Evolutionary conservation across 2,797 vertebrate genomes (phyloP).

Genomic region (Synanceia verrucosa): DNA sequence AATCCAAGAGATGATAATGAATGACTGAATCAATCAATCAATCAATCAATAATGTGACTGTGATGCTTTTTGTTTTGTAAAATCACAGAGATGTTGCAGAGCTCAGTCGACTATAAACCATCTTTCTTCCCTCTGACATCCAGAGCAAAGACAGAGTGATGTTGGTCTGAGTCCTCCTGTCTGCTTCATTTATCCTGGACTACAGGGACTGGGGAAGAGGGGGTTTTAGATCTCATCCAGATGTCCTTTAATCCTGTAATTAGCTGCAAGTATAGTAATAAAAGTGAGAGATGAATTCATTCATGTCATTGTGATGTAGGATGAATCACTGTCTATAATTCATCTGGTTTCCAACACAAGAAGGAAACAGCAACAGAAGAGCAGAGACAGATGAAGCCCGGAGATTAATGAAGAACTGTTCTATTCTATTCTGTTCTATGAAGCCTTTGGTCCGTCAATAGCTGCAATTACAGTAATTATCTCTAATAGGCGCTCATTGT

Average conservation of each 20-base stretch:
- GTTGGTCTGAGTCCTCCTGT: not conserved
- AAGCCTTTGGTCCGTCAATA: constrained; percentile 87
- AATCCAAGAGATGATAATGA: too few species aligned
- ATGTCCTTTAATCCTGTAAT: constrained; percentile 75
- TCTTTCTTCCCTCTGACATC: too few species aligned
- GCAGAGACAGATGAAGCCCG: too few species aligned
- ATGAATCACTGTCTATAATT: too few species aligned
- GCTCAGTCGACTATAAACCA: too few species aligned
- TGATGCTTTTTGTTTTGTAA: too few species aligned
- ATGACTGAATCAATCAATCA: too few species aligned
- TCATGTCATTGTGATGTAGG: constrained; percentile 31
- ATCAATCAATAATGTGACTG: too few species aligned
- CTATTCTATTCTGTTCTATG: too few species aligned
- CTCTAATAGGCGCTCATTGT: constrained; percentile 83
- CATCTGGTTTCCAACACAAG: constrained; percentile 45
- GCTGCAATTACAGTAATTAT: constrained; percentile 87
- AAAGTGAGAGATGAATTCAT: constrained; percentile 45
- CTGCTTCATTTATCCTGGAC: constrained; percentile 24
- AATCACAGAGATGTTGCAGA: too few species aligned
- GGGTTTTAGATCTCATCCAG: constrained; percentile 57
- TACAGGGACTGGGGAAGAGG: not conserved
- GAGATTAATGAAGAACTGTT: too few species aligned
- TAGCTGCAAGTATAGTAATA: constrained; percentile 67
- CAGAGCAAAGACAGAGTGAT: too few species aligned
- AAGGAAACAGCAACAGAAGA: constrained; percentile 47